Evolutionary conservation across 2,113 vertebrate species (phyloP).

Genomic region (Smithornis capensis): DNA sequence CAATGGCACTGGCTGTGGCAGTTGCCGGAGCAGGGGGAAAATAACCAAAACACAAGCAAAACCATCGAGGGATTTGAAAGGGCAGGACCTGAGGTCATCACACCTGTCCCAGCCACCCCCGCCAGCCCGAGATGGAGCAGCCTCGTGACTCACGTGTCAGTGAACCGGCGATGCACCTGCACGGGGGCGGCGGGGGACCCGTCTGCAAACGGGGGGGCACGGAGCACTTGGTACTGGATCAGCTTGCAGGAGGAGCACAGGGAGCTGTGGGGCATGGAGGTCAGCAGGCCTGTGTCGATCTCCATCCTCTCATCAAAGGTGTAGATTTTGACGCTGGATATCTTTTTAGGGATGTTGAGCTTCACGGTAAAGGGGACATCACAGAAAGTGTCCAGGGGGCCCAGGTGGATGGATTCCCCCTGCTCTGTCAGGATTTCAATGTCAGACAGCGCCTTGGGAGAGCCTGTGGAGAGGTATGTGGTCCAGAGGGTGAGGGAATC

Average conservation of each 20-base stretch:
- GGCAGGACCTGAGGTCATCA: background rate
- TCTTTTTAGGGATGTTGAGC: slow-evolving; percentile 76
- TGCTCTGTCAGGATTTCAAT: slow-evolving; percentile 84
- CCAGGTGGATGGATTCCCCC: slow-evolving; percentile 80
- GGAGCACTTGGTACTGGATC: slow-evolving; percentile 80
- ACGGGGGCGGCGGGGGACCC: slow-evolving; percentile 43
- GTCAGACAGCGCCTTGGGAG: slow-evolving; percentile 78
- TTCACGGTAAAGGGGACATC: slow-evolving; percentile 89
- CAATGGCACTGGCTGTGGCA: background rate
- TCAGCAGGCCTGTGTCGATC: slow-evolving; percentile 89
- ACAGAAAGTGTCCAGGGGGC: slow-evolving; percentile 87
- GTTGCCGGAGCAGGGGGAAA: rapidly evolving
- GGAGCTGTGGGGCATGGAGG: slow-evolving; percentile 78
- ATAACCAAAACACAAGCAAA: background rate
- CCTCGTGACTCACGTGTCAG: slow-evolving; percentile 79
- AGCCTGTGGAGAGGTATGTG: slow-evolving; percentile 85
- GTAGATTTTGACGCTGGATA: slow-evolving; percentile 84
- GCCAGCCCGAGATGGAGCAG: background rate
- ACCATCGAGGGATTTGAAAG: background rate
- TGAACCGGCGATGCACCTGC: slow-evolving; percentile 77
- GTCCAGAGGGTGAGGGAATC: slow-evolving; percentile 89
- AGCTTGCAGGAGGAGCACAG: slow-evolving; percentile 84
- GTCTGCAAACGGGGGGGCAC: slow-evolving; percentile 79
- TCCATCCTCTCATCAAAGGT: slow-evolving; percentile 95
- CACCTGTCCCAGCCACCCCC: background rate